Base-by-base conservation (phyloP, 2,888 invertebrate genomes). In the Galeopsomyia nigrocyanea region DNA sequence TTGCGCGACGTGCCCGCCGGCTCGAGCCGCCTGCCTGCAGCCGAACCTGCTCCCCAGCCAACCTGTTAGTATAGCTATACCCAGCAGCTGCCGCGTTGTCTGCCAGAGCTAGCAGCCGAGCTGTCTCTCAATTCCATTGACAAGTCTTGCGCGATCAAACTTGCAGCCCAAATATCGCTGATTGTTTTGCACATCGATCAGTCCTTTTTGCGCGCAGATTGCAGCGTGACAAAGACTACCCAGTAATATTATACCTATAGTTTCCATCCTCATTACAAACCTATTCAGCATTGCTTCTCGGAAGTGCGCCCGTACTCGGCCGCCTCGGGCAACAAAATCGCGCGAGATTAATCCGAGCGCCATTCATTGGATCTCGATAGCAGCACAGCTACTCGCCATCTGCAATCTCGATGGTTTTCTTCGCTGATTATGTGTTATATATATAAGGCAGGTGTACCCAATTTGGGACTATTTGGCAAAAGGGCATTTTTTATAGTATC, bases 1-100 rank as follows among this genome's bases (percentile, higher is more conserved):
- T n/a, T n/a, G 53, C 17, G 39, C 81, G 81, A 83, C 81, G 81
- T 84, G 84, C 85, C 84, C 81, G 79, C 77, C 79, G 82, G 83
- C 79, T 80, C 79, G 77, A 77, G 76, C 76, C 64, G 69, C 78
- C 82, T 83, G 82, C 84, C 85, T 82, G 3, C 56, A 53, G 17
- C 55, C 57, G n/a, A 17, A 22, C 14, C 16, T 21, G 16, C 58
- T 39, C 13, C 61, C 46, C 7, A 7, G 10, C 61, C 14, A n/a
- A 17, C 9, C 17, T n/a, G n/a, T n/a, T n/a, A n/a, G n/a, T n/a
- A n/a, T n/a, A n/a, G n/a, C n/a, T n/a, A n/a, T 39, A 7, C 13
- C 57, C 50, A 46, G 14, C 16, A 10, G n/a, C 19, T 21, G 7
- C 39, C 46, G 19, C 55, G 49, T 56, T 47, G 56, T 49, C 26